Conservation (phyloP, 2,113 vertebrate species). For the Chrysemys picta region DNA sequence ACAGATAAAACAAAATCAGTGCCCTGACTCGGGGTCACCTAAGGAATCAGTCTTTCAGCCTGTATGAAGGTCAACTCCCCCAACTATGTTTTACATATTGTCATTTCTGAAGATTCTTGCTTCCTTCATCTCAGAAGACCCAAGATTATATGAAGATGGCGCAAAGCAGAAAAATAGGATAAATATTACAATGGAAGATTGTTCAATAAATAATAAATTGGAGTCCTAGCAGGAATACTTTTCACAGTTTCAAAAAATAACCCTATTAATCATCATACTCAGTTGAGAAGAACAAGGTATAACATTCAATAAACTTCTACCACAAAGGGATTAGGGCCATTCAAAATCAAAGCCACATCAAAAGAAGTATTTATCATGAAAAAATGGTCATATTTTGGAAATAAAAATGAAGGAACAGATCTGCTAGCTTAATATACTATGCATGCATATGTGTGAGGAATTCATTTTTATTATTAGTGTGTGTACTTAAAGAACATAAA, state of each 20-base stretch:
- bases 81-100: background rate
- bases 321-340: background rate
- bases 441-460: background rate
- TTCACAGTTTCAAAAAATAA: background rate
- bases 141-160: too few relatives aligned
- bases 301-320: background rate
- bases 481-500: background rate
- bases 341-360: background rate
- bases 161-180: background rate
- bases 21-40: background rate
- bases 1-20: background rate
- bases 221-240: background rate
- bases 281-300: background rate
- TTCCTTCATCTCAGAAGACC: background rate
- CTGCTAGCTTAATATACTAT: background rate
- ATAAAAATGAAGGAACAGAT: background rate
- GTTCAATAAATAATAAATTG: background rate
- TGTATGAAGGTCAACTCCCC: background rate
- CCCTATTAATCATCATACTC: background rate
- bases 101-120: background rate
- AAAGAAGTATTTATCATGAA: background rate
- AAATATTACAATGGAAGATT: background rate
- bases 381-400: background rate
- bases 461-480: background rate
- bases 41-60: background rate